Conservation (phyloP, 2,113 vertebrate genomes). For the Poeciliopsis prolifica region DNA sequence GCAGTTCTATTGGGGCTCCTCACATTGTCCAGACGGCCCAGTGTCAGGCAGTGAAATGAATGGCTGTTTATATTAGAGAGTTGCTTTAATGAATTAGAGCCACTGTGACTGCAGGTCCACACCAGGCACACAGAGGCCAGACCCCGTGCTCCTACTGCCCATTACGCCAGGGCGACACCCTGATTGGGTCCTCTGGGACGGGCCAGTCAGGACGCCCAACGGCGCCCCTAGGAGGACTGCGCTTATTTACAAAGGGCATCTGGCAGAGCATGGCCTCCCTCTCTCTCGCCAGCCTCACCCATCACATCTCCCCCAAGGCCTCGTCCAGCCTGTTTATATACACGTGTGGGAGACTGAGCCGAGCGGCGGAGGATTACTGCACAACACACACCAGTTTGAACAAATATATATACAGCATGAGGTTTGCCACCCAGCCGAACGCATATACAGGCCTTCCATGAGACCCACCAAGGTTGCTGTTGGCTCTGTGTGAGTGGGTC, state of each 20-base stretch:
- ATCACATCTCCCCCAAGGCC: constrained; percentile 37
- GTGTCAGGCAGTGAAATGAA: constrained; percentile 96
- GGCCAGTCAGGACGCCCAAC: constrained; percentile 64
- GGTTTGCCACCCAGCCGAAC: constrained; percentile 72
- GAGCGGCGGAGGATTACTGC: constrained; percentile 53
- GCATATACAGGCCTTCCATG: constrained; percentile 52
- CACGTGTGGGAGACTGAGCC: constrained; percentile 49
- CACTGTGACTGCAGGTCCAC: constrained; percentile 91
- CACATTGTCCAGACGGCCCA: constrained; percentile 97
- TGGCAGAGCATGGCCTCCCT: constrained; percentile 77
- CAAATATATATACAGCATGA: constrained; percentile 75
- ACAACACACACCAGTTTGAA: constrained; percentile 65
- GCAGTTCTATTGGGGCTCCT: constrained; percentile 79
- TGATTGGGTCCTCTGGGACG: constrained; percentile 92
- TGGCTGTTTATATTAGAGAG: constrained; percentile 99
- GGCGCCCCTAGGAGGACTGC: constrained; percentile 61
- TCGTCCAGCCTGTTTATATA: constrained; percentile 60
- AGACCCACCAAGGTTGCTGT: constrained; percentile 59
- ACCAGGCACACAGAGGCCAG: constrained; percentile 92
- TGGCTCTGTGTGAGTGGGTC: constrained; percentile 21
- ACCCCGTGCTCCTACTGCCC: constrained; percentile 60
- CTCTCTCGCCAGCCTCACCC: constrained; percentile 39
- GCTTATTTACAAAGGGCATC: constrained; percentile 88
- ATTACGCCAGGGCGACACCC: constrained; percentile 73
- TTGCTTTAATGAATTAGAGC: constrained; percentile 99